A percentile compares a stretch with the other conserved stretches of the same genome.
Conservation (phyloP, 2,113 vertebrate species). For the Cynoglossus semilaevis region DNA sequence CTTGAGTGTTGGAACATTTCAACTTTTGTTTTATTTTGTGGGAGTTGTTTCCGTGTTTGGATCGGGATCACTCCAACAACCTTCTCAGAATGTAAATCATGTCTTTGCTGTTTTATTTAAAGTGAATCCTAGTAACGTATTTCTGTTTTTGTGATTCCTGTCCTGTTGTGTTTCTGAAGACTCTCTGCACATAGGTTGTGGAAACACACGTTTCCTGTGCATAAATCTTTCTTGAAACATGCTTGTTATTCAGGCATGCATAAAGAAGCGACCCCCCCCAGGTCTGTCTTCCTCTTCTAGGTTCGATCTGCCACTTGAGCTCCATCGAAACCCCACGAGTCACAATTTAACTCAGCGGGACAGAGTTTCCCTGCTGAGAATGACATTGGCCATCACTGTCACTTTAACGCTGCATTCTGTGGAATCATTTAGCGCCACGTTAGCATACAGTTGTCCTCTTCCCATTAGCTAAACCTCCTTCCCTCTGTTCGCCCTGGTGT, state of each 20-base stretch:
- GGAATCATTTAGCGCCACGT: slow-evolving; percentile 32
- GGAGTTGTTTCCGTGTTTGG: too few relatives aligned
- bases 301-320: slow-evolving; percentile 10
- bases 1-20: too few relatives aligned
- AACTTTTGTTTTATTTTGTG: too few relatives aligned
- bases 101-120: too few relatives aligned
- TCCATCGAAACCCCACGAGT: slow-evolving; percentile 8
- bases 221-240: slow-evolving; percentile 3
- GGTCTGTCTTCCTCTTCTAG: too few relatives aligned
- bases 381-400: slow-evolving; percentile 17
- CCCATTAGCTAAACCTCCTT: slow-evolving; percentile 62
- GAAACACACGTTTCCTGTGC: neutral
- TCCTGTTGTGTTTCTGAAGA: too few relatives aligned
- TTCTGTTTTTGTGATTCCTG: too few relatives aligned
- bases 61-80: too few relatives aligned
- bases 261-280: neutral
- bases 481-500: slow-evolving; percentile 44
- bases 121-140: too few relatives aligned
- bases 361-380: slow-evolving; percentile 16
- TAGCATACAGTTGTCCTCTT: slow-evolving; percentile 56
- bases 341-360: slow-evolving; percentile 12
- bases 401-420: slow-evolving; percentile 24
- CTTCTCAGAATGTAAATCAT: too few relatives aligned
- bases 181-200: too few relatives aligned
- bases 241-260: slow-evolving; percentile 16